A percentile compares a stretch with the other conserved stretches of the same genome.
Conservation (phyloP, 2,888 invertebrate species). For the Plemyria rubiginata region DNA sequence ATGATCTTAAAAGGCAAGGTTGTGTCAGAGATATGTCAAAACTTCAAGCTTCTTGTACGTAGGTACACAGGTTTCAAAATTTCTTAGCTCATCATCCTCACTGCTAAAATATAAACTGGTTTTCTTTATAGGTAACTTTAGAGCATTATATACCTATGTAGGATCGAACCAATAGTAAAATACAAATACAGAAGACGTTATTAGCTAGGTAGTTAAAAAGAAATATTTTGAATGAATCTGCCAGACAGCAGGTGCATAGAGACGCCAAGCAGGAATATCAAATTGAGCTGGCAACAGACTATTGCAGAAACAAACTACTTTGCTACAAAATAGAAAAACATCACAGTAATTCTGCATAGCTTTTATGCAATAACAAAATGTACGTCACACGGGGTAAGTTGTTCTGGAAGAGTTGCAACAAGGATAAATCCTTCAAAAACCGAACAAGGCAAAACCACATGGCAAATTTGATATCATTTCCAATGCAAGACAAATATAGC, state of each 20-base stretch:
- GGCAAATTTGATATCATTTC: constrained; percentile 30
- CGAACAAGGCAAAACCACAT: constrained; percentile 33
- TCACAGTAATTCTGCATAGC: constrained; percentile 1
- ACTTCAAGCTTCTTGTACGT: background rate
- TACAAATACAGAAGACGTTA: constrained; percentile 8
- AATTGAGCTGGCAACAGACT: constrained; percentile 26
- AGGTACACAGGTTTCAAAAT: background rate
- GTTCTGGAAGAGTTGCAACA: constrained; percentile 23
- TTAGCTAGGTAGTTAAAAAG: background rate
- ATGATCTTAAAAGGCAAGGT: too few relatives aligned
- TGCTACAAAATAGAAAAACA: constrained; percentile 13
- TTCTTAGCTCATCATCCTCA: too few relatives aligned
- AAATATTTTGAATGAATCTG: constrained; percentile 29
- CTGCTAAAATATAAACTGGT: too few relatives aligned
- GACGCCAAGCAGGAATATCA: constrained; percentile 22
- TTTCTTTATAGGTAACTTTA: too few relatives aligned
- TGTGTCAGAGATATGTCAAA: background rate
- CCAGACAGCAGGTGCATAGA: constrained; percentile 29
- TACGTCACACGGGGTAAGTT: constrained; percentile 21
- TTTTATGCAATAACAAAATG: constrained; percentile 20
- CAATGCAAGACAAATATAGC: constrained; percentile 26
- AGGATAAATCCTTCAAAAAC: constrained; percentile 29
- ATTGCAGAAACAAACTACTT: constrained; percentile 12
- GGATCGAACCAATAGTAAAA: too few relatives aligned
- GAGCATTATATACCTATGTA: too few relatives aligned